A percentile compares a stretch with the other conserved stretches of the same genome.
phyloP scores from a whole-genome alignment of 2,888 invertebrate species.

The Agrochola circellaris region DNA sequence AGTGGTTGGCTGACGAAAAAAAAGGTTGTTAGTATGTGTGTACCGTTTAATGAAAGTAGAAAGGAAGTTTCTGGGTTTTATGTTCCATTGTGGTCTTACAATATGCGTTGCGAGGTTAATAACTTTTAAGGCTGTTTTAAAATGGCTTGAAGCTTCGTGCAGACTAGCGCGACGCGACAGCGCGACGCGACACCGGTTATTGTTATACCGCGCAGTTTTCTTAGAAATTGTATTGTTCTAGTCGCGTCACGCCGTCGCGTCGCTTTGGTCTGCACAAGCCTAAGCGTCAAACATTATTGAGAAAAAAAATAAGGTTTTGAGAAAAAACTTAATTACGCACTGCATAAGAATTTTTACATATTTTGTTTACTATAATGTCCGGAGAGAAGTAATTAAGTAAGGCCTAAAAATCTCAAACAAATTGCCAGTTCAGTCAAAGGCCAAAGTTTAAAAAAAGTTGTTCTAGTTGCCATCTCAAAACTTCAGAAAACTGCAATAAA shows the following conservation, averaged over 20 bases:
- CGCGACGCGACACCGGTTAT: too few relatives aligned
- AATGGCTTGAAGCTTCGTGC: too few relatives aligned
- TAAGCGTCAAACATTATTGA: not conserved
- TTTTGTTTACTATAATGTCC: not conserved
- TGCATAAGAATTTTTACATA: not conserved
- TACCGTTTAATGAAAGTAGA: conserved; percentile 37
- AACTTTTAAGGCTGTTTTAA: conserved; percentile 21
- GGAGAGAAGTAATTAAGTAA: not conserved
- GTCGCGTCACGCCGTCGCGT: too few relatives aligned
- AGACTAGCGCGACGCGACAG: too few relatives aligned
- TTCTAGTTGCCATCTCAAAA: not conserved
- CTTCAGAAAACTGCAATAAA: not conserved
- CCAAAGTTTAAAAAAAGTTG: not conserved
- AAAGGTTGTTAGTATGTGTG: not conserved
- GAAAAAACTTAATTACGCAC: not conserved
- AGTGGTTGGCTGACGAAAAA: conserved; percentile 1
- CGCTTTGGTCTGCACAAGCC: too few relatives aligned
- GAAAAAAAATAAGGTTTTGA: not conserved
- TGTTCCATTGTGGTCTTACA: conserved; percentile 30
- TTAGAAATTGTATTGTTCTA: too few relatives aligned
- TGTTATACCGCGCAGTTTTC: too few relatives aligned
- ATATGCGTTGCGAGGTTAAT: conserved; percentile 27
- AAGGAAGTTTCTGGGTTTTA: conserved; percentile 38
- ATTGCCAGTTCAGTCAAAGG: not conserved
- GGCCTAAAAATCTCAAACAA: not conserved